phyloP scores from a whole-genome alignment of 2,113 vertebrate genomes.

The Lophotis ruficrista region DNA sequence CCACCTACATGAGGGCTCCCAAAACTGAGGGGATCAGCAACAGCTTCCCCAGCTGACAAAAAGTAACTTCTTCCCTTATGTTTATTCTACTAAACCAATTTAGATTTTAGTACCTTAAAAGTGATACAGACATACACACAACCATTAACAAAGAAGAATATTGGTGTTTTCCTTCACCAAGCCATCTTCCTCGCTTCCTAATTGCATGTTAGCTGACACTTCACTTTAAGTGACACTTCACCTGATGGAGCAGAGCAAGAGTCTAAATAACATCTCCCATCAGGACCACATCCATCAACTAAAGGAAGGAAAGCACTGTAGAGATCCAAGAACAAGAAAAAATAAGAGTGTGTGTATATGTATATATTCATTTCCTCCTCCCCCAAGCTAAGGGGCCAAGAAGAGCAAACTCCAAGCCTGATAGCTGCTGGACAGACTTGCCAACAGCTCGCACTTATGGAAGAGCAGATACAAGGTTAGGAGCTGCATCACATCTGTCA shows the following conservation, averaged over 20 bases:
- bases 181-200: neutral
- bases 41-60: neutral
- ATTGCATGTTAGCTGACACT: neutral
- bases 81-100: neutral
- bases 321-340: neutral
- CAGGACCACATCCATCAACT: neutral
- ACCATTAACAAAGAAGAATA: too few relatives aligned
- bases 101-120: neutral
- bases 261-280: neutral
- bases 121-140: too few relatives aligned
- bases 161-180: neutral
- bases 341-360: accelerated
- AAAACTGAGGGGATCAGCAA: neutral
- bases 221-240: neutral
- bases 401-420: neutral
- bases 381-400: neutral
- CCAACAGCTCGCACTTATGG: neutral
- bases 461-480: neutral
- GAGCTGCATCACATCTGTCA: neutral
- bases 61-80: neutral
- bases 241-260: neutral
- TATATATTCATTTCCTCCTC: neutral
- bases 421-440: neutral
- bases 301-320: neutral
- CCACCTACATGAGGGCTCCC: neutral